Evolutionary conservation across 2,113 vertebrate species (phyloP), one percentile per base, ranked within the genome.

Genomic region (Pardalotus punctatus): DNA sequence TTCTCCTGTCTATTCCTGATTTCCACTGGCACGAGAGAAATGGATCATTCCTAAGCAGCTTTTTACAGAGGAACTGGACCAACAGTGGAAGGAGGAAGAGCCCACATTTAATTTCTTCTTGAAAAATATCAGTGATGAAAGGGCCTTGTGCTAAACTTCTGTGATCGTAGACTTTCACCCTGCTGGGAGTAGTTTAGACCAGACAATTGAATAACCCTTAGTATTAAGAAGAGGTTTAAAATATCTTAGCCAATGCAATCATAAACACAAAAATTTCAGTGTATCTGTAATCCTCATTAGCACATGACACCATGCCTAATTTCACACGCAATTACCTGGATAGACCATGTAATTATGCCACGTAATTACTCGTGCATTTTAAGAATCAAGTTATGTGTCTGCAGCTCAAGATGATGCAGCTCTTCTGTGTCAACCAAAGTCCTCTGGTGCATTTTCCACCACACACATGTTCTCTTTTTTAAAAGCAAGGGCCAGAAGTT

Each of bases 301-400:
- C 87, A 90, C 71, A 91, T 92, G 90, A 90, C 70, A 93, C 81
- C 42, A 54, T 86, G 62, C 74, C 70, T 90, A 87, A 85, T 96
- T 97, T 93, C 76, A 69, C 74, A 81, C 88, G 81, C 58, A 85
- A 93, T 94, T 97, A 96, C 85, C 74, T 94, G 93, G 85, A 74
- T 28, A 92, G 93, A 81, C 67, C 15, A 5, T 83, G 71, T 88
- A 94, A 95, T 97, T 96, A 88, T 48, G 47, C 71, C 56, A 66
- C 67, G 67, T 83, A 95, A 93, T 90, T 95, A 76, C 88, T 62
- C n/a, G 31, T 71, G 40, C 51, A 56, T 83, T 94, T 95, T 93
- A 62, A 1, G 0, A 95, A 90, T 83, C 51, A 90, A 90, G 64
- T 64, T 78, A 25, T 67, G 53, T 81, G 60, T 83, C 88, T 95